These are phyloP conservation scores for Mimachlamys varia DNA, from an alignment of 2,888 invertebrate genomes.

Conservation along the genomic window DNA sequence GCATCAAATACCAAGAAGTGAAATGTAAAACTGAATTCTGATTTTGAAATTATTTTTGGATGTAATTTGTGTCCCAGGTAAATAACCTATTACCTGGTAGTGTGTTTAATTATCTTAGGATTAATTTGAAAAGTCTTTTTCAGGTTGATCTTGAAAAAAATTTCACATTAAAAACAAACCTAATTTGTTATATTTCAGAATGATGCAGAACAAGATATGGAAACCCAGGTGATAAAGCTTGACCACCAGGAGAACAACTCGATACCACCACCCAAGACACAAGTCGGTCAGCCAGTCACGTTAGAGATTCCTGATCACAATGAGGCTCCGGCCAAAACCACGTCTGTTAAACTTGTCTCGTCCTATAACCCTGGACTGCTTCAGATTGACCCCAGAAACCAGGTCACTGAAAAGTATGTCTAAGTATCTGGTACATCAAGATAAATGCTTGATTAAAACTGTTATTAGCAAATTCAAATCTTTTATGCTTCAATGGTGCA, in stretches of 20 bases:
- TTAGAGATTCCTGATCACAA: conserved; percentile 41
- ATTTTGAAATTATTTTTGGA: too few species aligned
- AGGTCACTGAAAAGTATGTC: conserved; percentile 51
- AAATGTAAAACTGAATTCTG: too few species aligned
- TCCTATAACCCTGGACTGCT: conserved; percentile 54
- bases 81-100: too few species aligned
- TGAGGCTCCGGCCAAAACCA: background rate
- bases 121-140: too few species aligned
- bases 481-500: too few species aligned
- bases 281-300: conserved; percentile 49
- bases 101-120: too few species aligned
- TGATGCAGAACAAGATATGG: background rate
- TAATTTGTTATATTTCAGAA: background rate
- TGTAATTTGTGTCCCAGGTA: too few species aligned
- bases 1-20: too few species aligned
- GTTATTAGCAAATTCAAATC: too few species aligned
- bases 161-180: too few species aligned
- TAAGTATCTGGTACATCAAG: background rate
- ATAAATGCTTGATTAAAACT: background rate
- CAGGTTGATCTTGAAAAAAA: too few species aligned
- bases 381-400: conserved; percentile 64
- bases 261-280: conserved; percentile 34
- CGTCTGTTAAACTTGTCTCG: background rate
- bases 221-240: background rate
- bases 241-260: conserved; percentile 1